Conservation (phyloP, 2,797 vertebrate species). For the Mus caroli region DNA sequence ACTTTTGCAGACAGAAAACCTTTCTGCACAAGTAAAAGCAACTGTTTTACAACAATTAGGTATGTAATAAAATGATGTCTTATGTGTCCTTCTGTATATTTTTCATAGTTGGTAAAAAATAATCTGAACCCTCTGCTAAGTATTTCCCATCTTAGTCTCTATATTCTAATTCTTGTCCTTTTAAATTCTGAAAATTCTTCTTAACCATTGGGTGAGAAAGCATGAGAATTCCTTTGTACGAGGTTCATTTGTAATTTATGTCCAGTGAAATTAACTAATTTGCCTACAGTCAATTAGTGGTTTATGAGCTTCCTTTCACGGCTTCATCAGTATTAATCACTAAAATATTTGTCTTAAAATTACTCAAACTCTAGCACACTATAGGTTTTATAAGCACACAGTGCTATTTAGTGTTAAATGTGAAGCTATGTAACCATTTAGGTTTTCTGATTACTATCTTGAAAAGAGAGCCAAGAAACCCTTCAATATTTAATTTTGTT, state of each 20-base stretch:
- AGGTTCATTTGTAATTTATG: neutral
- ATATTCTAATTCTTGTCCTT: conserved; percentile 43
- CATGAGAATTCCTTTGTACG: conserved; percentile 42
- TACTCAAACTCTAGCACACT: neutral
- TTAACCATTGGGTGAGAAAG: neutral
- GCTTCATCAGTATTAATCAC: conserved; percentile 19
- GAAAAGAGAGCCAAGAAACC: conserved; percentile 7
- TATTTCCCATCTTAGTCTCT: neutral
- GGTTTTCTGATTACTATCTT: conserved; percentile 8
- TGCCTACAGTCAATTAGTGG: conserved; percentile 12
- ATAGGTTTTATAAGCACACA: neutral
- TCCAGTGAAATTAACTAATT: conserved; percentile 39
- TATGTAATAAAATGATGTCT: conserved; percentile 87
- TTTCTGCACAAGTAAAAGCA: conserved; percentile 99
- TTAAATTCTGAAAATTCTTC: conserved; percentile 64
- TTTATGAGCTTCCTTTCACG: conserved; percentile 63
- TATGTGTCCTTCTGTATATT: conserved; percentile 35
- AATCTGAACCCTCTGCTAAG: conserved; percentile 33
- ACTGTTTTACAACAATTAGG: conserved; percentile 98
- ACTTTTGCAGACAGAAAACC: conserved; percentile 97
- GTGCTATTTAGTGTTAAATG: conserved; percentile 15
- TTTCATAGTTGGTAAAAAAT: conserved; percentile 65
- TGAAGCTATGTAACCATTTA: conserved; percentile 8
- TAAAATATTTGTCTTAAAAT: conserved; percentile 50
- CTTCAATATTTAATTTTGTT: conserved; percentile 40